These are phyloP conservation scores for Ptychodera flava DNA, from an alignment of 35 echinoderm and acorn worm genomes.

Conservation along the genomic window DNA sequence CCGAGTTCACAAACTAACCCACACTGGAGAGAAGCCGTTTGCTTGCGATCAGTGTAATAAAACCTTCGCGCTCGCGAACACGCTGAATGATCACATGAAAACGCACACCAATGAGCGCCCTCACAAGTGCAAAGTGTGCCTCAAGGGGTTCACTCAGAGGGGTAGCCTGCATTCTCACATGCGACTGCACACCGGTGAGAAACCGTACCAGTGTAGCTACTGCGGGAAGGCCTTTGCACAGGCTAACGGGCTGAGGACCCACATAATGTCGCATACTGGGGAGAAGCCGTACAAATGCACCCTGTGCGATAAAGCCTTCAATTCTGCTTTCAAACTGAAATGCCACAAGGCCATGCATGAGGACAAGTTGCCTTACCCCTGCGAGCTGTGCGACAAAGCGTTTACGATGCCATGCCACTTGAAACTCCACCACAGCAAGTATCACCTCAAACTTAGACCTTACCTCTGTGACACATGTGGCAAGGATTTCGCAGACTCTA, in stretches of 20 bases:
- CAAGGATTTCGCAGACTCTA: conserved; percentile 34
- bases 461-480: conserved; percentile 48
- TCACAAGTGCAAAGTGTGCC: conserved; percentile 36
- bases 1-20: conserved; percentile 21
- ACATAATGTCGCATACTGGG: conserved; percentile 16
- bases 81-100: conserved; percentile 37
- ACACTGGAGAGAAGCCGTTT: conserved; percentile 28
- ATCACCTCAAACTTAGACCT: conserved; percentile 39
- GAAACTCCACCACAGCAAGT: conserved; percentile 30
- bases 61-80: conserved; percentile 75
- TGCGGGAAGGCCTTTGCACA: conserved; percentile 30
- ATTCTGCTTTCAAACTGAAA: conserved; percentile 4
- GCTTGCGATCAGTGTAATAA: conserved; percentile 29
- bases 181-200: conserved; percentile 18
- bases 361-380: conserved; percentile 29
- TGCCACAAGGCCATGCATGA: conserved; percentile 55
- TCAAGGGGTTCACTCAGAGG: conserved; percentile 22
- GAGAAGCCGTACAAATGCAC: conserved; percentile 19
- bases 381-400: conserved; percentile 40
- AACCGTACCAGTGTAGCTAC: conserved; percentile 12
- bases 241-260: conserved; percentile 12
- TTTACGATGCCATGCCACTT: conserved; percentile 38
- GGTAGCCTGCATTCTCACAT: conserved; percentile 8
- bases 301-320: conserved; percentile 15
- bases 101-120: conserved; percentile 38